phyloP scores from a whole-genome alignment of 2,113 vertebrate species.

The Physeter macrocephalus region DNA sequence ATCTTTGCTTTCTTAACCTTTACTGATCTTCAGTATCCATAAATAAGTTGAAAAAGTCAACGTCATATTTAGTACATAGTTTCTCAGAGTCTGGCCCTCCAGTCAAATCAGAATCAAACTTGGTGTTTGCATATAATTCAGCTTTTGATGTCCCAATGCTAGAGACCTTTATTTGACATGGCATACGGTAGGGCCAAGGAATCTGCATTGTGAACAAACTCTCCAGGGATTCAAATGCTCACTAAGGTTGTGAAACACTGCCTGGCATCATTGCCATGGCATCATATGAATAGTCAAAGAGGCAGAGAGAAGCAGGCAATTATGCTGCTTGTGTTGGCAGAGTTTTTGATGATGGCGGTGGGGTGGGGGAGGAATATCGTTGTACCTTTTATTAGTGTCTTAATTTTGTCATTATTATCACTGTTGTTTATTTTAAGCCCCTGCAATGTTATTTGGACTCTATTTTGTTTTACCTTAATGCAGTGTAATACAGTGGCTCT shows the following conservation, averaged over 20 bases:
- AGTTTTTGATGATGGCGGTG: not conserved
- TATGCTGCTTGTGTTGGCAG: too few relatives aligned
- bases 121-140: not conserved
- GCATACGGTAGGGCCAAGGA: too few relatives aligned
- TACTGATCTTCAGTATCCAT: not conserved
- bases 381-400: not conserved
- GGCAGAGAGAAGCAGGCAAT: not conserved
- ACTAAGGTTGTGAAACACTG: not conserved
- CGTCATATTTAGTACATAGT: not conserved
- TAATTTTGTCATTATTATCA: not conserved
- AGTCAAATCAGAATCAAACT: not conserved
- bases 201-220: not conserved
- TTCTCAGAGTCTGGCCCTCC: not conserved
- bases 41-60: not conserved
- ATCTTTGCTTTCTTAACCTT: not conserved
- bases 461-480: not conserved
- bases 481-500: not conserved
- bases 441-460: not conserved
- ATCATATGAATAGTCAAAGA: not conserved
- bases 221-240: not conserved
- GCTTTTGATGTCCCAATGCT: not conserved
- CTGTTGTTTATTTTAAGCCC: not conserved
- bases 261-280: not conserved
- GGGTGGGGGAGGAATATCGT: rapidly evolving
- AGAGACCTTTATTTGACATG: not conserved